Percentiles rank a stretch among this genome's conserved stretches.
Conservation (phyloP, 1,140 invertebrate genomes). For the Pogonus chalceus region DNA sequence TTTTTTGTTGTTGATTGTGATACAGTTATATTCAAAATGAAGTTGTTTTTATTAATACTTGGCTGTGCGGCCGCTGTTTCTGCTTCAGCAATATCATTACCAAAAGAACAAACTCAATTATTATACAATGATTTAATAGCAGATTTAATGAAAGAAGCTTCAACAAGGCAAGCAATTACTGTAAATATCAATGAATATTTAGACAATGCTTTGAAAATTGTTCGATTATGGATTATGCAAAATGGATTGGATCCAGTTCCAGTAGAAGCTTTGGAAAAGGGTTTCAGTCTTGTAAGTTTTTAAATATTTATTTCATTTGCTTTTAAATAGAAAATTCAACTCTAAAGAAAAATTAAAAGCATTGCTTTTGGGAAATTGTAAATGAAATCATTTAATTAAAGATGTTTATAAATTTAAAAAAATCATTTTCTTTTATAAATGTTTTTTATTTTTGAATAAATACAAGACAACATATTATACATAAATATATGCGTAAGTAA, state of each 20-base stretch:
- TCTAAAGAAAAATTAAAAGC: background rate
- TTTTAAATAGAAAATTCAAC: background rate
- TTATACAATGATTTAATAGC: too few species aligned
- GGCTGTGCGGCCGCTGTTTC: too few species aligned
- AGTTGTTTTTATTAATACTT: too few species aligned
- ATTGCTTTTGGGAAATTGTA: too few species aligned
- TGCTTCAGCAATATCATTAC: too few species aligned
- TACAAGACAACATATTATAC: background rate
- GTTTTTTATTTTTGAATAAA: background rate
- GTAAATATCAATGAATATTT: background rate
- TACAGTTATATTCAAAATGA: too few species aligned
- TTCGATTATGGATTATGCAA: slow-evolving; percentile 20
- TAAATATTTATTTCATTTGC: background rate
- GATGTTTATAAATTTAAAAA: background rate
- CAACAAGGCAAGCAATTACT: too few species aligned
- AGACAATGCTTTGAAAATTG: background rate
- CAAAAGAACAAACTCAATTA: too few species aligned
- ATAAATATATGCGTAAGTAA: background rate
- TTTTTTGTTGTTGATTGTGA: too few species aligned
- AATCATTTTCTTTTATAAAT: background rate
- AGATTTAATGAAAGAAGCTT: too few species aligned
- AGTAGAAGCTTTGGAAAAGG: slow-evolving; percentile 36
- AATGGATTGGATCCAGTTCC: slow-evolving; percentile 37
- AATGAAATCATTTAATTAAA: too few species aligned
- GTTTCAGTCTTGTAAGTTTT: slow-evolving; percentile 38